phyloP scores from a whole-genome alignment of 2,888 invertebrate genomes.

The Sipha maydis region DNA sequence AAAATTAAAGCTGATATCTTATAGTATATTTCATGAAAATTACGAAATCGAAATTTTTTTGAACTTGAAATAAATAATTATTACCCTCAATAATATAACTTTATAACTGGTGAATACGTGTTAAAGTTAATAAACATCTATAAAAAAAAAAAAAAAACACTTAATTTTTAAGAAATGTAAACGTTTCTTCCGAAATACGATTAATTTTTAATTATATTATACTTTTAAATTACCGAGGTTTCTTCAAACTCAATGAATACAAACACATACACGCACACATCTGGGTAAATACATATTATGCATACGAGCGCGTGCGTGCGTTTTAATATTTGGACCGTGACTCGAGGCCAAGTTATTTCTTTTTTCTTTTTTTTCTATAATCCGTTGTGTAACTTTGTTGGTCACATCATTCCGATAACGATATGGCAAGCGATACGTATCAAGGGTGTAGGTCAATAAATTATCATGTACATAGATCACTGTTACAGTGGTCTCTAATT shows the following conservation, averaged over 20 bases:
- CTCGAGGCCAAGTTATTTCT: slow-evolving; percentile 8
- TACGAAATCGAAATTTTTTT: too few species aligned
- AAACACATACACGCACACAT: too few species aligned
- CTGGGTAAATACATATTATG: background rate
- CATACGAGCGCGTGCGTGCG: background rate
- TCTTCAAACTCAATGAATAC: background rate
- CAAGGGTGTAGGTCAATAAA: slow-evolving; percentile 3
- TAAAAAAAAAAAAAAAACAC: too few species aligned
- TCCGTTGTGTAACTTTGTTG: slow-evolving; percentile 1
- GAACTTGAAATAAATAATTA: too few species aligned
- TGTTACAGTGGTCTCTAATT: background rate
- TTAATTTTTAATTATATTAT: background rate
- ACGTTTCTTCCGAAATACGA: background rate
- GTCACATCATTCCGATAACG: background rate
- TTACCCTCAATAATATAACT: too few species aligned
- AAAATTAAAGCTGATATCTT: too few species aligned
- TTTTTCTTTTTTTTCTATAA: background rate
- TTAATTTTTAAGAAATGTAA: background rate
- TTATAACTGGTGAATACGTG: too few species aligned
- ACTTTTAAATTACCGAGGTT: background rate
- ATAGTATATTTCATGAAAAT: too few species aligned
- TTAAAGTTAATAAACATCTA: too few species aligned
- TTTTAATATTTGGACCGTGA: slow-evolving; percentile 35
- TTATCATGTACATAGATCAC: background rate
- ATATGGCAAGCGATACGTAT: background rate